Evolutionary conservation across 1,140 invertebrate species (phyloP), one percentile per base, ranked within the genome.

Genomic region (Drosophila bocki): DNA sequence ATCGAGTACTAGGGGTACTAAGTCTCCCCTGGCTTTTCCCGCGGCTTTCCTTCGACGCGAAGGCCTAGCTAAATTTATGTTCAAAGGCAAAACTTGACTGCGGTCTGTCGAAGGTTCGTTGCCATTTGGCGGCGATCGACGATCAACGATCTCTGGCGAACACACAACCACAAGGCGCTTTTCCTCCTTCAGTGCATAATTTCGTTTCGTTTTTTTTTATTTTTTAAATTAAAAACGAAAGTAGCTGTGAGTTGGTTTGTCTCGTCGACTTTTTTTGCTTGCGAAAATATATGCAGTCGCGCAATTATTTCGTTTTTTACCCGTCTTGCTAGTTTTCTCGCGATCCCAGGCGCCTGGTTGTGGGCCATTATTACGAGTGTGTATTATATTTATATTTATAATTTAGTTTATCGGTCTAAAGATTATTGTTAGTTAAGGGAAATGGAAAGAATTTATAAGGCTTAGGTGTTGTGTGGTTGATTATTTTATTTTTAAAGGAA

Each of bases 171-270:
- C 59, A 60, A 65, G 65, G 41, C 68, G 75, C 80, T 91, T 91
- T 91, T 74, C 80, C 69, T 84, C 72, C 80, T 62, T 71, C 57
- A 62, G 71, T 74, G 42, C 64, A 68, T 42, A 59, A 68, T 54
- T 58, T 64, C 26, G 47, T 48, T 39, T 60, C 29, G 29, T 76
- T 64, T 71, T 82, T 39, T 60, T 50, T 59, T 61, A 44, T 60
- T 74, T 84, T 85, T 81, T 84, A 83, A 68, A 80, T 90, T 90
- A 88, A 88, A 88, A 88, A 90, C 84, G 85, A 88, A 88, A 88
- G 84, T 88, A 75, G 85, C 85, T 88, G 71, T 62, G 74, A 63
- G 75, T 70, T 33, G 54, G 42, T 58, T 48, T 75, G 61, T 75
- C 61, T 35, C 44, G 62, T 22, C 33, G 41, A 54, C 58, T 60